Evolutionary conservation across 2,113 vertebrate genomes (phyloP), one percentile per base, ranked within the genome.

Genomic region (Semnopithecus entellus): DNA sequence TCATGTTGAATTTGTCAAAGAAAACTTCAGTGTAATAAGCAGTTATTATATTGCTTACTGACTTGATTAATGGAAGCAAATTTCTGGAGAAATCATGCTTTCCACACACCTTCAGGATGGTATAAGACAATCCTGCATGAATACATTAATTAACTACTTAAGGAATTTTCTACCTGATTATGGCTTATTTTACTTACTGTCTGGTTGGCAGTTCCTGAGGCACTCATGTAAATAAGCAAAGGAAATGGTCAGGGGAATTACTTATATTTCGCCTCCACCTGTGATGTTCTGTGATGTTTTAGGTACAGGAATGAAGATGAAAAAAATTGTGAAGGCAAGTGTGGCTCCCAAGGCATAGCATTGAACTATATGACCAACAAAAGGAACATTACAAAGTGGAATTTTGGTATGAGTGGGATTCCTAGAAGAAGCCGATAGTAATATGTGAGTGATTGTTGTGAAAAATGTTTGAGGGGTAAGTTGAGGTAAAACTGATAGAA

Each of bases 1-100:
- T 68, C 9, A 13, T 38, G 35, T n/a, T 82, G 52, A 94, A 88
- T 92, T 84, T 97, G 13, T 75, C 91, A 95, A 50, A 75, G 75
- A 27, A 8, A 90, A 35, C 23, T 43, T 92, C 8, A 73, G 40
- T 96, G 57, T 82, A 82, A 86, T 73, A 2, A 59, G 43, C 70
- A n/a, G 3, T 75, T 90, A 88, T 32, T 40, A 30, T 2, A 64
- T 90, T 45, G 14, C 32, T 96, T 61, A 32, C 27, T 70, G 35
- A 50, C 8, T 94, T 78, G 59, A 66, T 40, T 79, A 61, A 64
- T 70, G 38, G 18, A 14, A 81, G 22, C 13, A 55, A 17, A 61
- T 66, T 75, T 91, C 45, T 75, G 85, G 30, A 94, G 20, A 92
- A 94, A 87, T n/a, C 1, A 20, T 64, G 5, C 6, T 79, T 86